Conservation (phyloP, 2,888 invertebrate genomes). For the Chrysodeixis includens region DNA sequence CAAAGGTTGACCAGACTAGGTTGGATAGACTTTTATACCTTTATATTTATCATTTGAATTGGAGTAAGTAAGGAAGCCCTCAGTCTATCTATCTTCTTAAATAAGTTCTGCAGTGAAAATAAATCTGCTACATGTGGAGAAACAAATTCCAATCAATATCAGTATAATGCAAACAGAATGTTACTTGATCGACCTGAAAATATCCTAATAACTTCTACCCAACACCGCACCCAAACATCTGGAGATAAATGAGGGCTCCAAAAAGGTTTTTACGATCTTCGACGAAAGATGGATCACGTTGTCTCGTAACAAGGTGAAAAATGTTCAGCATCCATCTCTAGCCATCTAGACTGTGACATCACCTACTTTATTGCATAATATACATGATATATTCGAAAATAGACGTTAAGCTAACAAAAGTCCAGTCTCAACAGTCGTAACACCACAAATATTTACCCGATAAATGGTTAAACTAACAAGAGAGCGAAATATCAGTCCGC, state of each 20-base stretch:
- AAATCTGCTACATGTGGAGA: no score
- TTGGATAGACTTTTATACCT: no score
- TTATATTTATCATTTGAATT: no score
- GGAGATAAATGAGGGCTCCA: not conserved
- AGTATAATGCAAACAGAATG: not conserved
- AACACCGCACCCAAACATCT: constrained; percentile 1
- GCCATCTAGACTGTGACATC: not conserved
- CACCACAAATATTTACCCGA: not conserved
- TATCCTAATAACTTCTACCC: not conserved
- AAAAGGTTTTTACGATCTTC: not conserved
- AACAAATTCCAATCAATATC: not conserved
- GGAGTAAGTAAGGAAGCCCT: no score
- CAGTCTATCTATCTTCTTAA: no score
- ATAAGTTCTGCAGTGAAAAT: no score
- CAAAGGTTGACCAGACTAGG: no score
- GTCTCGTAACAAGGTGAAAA: not conserved
- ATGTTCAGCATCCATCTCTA: not conserved
- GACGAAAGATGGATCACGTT: not conserved
- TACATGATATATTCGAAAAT: no score
- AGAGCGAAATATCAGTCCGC: not conserved
- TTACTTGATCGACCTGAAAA: not conserved
- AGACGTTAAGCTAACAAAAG: no score
- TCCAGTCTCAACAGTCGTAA: no score
- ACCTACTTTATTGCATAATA: no score
- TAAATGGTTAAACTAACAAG: not conserved